Percentiles rank a stretch among this genome's conserved stretches.
These are phyloP conservation scores for Dolichallabes microphthalmus DNA, from an alignment of 2,113 vertebrate species.

Conservation along the genomic window DNA sequence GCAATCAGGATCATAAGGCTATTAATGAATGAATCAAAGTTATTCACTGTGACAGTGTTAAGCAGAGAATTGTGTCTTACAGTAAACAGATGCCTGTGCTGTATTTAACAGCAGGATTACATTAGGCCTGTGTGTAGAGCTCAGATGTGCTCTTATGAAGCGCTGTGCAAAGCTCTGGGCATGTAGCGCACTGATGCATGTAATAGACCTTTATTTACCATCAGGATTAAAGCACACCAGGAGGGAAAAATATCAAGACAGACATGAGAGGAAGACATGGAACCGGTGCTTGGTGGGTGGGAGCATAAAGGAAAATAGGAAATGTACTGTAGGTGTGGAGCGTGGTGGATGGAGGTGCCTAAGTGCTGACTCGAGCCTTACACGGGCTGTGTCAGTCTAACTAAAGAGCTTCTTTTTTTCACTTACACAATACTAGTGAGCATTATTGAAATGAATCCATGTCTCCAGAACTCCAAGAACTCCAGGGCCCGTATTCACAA, in stretches of 20 bases:
- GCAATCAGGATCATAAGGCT: slow-evolving; percentile 10
- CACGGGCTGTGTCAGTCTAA: slow-evolving; percentile 20
- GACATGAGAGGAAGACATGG: slow-evolving; percentile 5
- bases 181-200: slow-evolving; percentile 13
- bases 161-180: slow-evolving; percentile 16
- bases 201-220: slow-evolving; percentile 43
- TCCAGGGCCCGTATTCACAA: not conserved
- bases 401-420: not conserved
- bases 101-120: slow-evolving; percentile 27
- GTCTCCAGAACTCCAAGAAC: not conserved
- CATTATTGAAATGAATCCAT: slow-evolving; percentile 31
- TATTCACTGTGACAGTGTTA: slow-evolving; percentile 23
- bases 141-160: slow-evolving; percentile 30
- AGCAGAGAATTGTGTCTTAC: slow-evolving; percentile 13
- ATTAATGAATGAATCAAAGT: slow-evolving; percentile 32
- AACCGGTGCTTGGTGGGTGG: not conserved
- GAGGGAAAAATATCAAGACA: not conserved
- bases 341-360: slow-evolving; percentile 4
- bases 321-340: not conserved
- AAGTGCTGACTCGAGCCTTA: slow-evolving; percentile 35
- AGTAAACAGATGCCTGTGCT: slow-evolving; percentile 25
- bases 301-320: not conserved
- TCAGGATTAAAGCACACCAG: slow-evolving; percentile 28
- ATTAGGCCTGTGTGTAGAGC: slow-evolving; percentile 18
- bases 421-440: not conserved